phyloP scores from a whole-genome alignment of 2,113 vertebrate species.

The Limnothrissa miodon region DNA sequence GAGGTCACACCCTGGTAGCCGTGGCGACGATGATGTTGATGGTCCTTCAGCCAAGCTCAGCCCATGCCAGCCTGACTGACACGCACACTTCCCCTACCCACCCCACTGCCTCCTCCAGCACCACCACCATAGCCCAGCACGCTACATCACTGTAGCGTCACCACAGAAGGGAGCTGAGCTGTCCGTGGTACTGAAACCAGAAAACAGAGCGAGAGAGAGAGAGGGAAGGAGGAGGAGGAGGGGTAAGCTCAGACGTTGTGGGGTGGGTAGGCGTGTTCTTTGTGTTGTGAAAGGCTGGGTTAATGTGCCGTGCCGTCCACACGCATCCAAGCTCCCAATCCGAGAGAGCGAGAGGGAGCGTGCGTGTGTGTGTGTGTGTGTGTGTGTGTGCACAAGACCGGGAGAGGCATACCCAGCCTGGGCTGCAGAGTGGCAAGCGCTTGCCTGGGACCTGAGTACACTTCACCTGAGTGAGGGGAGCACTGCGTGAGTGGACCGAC shows the following conservation, averaged over 20 bases:
- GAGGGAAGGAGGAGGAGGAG: constrained; percentile 40
- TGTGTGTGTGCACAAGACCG: background rate
- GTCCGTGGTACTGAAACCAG: constrained; percentile 74
- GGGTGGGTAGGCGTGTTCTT: constrained; percentile 67
- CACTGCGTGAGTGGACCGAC: constrained; percentile 43
- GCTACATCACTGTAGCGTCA: constrained; percentile 33
- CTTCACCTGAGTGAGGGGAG: constrained; percentile 49
- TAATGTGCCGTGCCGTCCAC: constrained; percentile 67
- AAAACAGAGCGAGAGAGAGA: constrained; percentile 40
- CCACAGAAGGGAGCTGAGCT: constrained; percentile 55
- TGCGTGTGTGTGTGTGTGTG: too few species aligned
- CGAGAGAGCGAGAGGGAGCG: background rate
- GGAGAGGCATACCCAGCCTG: constrained; percentile 17
- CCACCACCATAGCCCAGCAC: constrained; percentile 16
- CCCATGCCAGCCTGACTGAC: constrained; percentile 32
- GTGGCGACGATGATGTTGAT: constrained; percentile 62
- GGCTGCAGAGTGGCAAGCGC: background rate
- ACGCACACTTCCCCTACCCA: constrained; percentile 28
- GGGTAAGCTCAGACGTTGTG: constrained; percentile 25
- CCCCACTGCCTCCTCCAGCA: constrained; percentile 35
- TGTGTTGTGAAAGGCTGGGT: constrained; percentile 68
- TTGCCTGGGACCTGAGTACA: background rate
- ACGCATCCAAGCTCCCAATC: constrained; percentile 21
- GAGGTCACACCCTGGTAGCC: constrained; percentile 73
- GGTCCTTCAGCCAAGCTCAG: constrained; percentile 37